These are phyloP conservation scores for Natrix natrix DNA, from an alignment of 2,797 vertebrate species.

Conservation along the genomic window DNA sequence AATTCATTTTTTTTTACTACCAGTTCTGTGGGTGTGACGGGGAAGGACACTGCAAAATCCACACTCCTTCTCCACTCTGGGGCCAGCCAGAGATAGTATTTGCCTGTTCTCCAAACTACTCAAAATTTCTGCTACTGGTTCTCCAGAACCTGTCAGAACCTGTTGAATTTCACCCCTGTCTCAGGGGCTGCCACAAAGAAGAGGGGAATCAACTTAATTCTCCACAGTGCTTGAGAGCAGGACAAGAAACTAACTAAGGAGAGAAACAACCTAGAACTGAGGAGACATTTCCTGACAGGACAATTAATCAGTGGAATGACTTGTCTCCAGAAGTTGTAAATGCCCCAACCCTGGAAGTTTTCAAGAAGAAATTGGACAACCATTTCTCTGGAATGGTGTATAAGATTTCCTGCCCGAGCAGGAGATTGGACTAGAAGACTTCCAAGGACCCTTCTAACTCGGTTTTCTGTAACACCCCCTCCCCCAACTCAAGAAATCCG, in stretches of 20 bases:
- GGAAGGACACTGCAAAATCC: no score
- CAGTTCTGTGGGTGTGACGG: no score
- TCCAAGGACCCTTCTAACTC: no score
- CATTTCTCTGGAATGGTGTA: background rate
- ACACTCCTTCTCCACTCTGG: no score
- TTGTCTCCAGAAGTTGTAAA: background rate
- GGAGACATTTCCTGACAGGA: background rate
- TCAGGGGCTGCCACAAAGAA: no score
- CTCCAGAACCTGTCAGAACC: no score
- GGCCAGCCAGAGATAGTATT: no score
- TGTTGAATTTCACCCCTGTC: no score
- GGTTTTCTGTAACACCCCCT: background rate
- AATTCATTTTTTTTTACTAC: no score
- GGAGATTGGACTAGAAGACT: background rate
- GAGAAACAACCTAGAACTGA: background rate
- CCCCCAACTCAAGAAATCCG: background rate
- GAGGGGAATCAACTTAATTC: background rate
- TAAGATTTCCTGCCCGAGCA: background rate
- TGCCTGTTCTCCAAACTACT: no score
- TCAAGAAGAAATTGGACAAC: background rate
- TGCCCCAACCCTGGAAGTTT: background rate
- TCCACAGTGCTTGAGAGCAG: background rate
- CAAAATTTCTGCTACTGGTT: no score
- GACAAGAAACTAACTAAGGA: background rate
- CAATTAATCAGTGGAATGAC: background rate